Base-by-base conservation (phyloP, 2,888 invertebrate species). In the Synanthedon tipuliformis region DNA sequence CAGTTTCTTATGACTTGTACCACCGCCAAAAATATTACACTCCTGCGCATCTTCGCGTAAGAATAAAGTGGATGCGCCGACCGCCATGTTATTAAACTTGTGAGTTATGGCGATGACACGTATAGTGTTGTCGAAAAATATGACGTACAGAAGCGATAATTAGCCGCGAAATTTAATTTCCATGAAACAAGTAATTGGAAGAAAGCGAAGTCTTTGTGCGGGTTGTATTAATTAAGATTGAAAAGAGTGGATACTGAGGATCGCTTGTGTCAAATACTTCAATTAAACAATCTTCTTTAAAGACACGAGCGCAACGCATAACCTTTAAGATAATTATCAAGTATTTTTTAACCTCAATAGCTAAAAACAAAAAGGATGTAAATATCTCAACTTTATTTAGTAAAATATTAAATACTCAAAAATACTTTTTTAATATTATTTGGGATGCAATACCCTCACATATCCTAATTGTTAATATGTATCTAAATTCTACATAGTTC, bases 41-140 rank as follows among this genome's bases (percentile, higher is more conserved):
- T 52, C 65, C 55, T 55, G 78, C 77, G 79, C 82, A 82, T 83
- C 82, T 73, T 75, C 75, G 59, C 62, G 59, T 59, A 69, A 68
- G 66, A 73, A 68, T 68, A 69, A 72, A 68, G 70, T 63, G 66
- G 60, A 60, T 57, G 62, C 61, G 63, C 60, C 60, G 63, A 18
- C 75, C 78, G 76, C 71, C 71, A 64, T 83, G 74, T 83, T 81
- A 84, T 84, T 86, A 85, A 68, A 59, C 64, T 61, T 54, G 78
- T 84, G 83, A 85, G 74, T 83, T 83, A 84, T 80, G 75, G 79
- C 78, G 79, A 73, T 75, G 82, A 83, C 81, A 77, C 78, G 73
- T 73, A 52, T 51, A 55, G 55, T 54, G 55, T 41, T 71, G 69
- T 64, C 67, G 66, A 67, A 68, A 69, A 70, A 72, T 68, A 72